Evolutionary conservation across 2,797 vertebrate species (phyloP), one percentile per base, ranked within the genome.

Genomic region (Chelon labrosus): DNA sequence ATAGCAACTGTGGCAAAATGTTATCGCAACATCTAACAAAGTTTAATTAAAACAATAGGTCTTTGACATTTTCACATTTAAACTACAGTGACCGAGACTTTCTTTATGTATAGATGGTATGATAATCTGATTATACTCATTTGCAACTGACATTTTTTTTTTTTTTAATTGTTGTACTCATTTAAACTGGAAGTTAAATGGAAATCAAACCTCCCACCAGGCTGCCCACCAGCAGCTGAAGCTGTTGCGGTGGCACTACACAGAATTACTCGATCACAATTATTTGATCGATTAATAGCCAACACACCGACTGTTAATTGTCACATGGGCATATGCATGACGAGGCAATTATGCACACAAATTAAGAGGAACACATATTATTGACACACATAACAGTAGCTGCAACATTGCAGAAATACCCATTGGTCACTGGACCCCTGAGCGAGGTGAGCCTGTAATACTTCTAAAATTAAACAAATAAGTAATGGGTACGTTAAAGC

Each of bases 401-500:
- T 62, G 51, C 70, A 60, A 57, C 52, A 67, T 31, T 17, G 14
- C 39, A 53, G 65, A 64, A 68, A 82, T 64, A 44, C 51, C 12
- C 42, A 17, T 20, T 12, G 42, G 55, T 54, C 41, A 79, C 75
- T 58, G 52, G 39, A 82, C 71, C 59, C 55, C 25, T 38, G 31
- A 53, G 51, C 59, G 41, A 76, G 47, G 53, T 19, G 56, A 67
- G 79, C 64, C 46, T 60, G 46, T 70, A 65, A 83, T 79, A 70
- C 47, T 52, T 53, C 55, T 49, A 76, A 74, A 81, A 86, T 37
- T 47, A n/a, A 56, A 84, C 22, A 82, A 41, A 68, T 62, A 54
- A 47, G 59, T 53, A 61, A 76, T 17, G 31, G 37, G 70, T 41
- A n/a, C 35, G 31, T 70, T 63, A 57, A 60, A 67, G 13, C 53